These are phyloP conservation scores for Mercenaria mercenaria DNA, from an alignment of 1,140 invertebrate species.

Conservation along the genomic window DNA sequence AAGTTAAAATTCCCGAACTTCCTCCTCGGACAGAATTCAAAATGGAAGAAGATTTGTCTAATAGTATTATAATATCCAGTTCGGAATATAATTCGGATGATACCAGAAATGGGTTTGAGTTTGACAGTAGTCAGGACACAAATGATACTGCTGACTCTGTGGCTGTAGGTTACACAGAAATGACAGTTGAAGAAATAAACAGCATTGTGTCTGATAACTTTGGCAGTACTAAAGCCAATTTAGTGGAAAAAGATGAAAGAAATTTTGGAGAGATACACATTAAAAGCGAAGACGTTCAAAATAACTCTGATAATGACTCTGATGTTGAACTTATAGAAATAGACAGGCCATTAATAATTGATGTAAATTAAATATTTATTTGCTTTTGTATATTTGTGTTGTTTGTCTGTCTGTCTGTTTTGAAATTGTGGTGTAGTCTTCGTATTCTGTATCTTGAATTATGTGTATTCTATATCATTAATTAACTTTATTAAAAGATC, in stretches of 20 bases:
- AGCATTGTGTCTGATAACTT: too few relatives aligned
- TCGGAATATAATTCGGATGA: conserved; percentile 20
- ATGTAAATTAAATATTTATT: background rate
- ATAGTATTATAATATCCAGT: background rate
- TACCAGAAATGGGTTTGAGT: background rate
- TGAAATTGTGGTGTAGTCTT: too few relatives aligned
- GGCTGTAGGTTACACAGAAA: background rate
- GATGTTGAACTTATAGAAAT: conserved; percentile 1
- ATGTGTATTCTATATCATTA: too few relatives aligned
- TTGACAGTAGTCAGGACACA: background rate
- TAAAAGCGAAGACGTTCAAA: background rate
- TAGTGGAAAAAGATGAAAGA: background rate
- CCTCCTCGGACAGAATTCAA: background rate
- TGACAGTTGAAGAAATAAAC: background rate
- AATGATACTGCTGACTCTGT: background rate
- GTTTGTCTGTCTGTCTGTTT: too few relatives aligned
- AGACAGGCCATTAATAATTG: background rate
- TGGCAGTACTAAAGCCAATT: background rate
- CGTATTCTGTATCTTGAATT: too few relatives aligned
- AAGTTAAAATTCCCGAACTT: background rate
- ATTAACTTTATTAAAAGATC: too few relatives aligned
- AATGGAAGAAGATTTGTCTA: background rate
- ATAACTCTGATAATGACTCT: background rate
- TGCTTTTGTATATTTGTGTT: background rate
- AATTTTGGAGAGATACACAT: background rate